A percentile compares a stretch with the other conserved stretches of the same genome.
phyloP scores from a whole-genome alignment of 2,888 invertebrate genomes.

The Ormyrus thymus region DNA sequence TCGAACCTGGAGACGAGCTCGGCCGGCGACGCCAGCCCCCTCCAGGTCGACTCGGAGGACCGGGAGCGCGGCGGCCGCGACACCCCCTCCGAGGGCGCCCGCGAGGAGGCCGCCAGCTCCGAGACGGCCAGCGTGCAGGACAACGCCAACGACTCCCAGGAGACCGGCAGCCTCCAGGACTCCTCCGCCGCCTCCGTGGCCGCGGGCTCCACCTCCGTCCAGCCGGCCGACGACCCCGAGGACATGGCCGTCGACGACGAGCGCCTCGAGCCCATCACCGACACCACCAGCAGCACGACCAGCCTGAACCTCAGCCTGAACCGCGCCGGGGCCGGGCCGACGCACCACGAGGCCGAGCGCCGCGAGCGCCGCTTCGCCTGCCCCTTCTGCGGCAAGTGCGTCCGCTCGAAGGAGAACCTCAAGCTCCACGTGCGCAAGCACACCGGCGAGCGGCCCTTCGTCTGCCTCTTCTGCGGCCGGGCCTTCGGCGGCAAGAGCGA shows the following conservation, averaged over 20 bases:
- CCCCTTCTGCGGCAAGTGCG: slow-evolving; percentile 93
- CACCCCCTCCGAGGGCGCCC: slow-evolving; percentile 38
- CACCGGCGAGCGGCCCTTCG: slow-evolving; percentile 92
- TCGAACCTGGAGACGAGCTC: slow-evolving; percentile 77
- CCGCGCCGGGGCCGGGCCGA: slow-evolving; percentile 50
- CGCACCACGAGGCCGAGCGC: slow-evolving; percentile 65
- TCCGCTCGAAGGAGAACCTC: slow-evolving; percentile 90
- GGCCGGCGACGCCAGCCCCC: slow-evolving; percentile 78
- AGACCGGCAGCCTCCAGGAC: slow-evolving; percentile 34
- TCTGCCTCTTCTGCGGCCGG: slow-evolving; percentile 90
- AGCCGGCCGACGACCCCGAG: slow-evolving; percentile 36
- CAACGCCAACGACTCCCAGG: slow-evolving; percentile 60
- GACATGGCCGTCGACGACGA: slow-evolving; percentile 73
- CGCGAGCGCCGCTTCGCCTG: slow-evolving; percentile 83
- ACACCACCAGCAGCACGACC: slow-evolving; percentile 72
- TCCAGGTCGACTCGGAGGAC: slow-evolving; percentile 70
- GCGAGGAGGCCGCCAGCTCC: slow-evolving; percentile 60
- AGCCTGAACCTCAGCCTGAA: slow-evolving; percentile 78
- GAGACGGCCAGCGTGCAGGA: slow-evolving; percentile 67
- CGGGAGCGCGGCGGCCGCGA: slow-evolving; percentile 56
- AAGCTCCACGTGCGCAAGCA: slow-evolving; percentile 92
- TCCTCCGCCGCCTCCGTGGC: slow-evolving; percentile 5
- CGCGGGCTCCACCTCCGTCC: slow-evolving; percentile 24
- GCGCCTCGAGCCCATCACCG: slow-evolving; percentile 58
- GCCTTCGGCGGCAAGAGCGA: slow-evolving; percentile 94